Conservation (phyloP, 2,888 invertebrate species). For the Deilephila elpenor region DNA sequence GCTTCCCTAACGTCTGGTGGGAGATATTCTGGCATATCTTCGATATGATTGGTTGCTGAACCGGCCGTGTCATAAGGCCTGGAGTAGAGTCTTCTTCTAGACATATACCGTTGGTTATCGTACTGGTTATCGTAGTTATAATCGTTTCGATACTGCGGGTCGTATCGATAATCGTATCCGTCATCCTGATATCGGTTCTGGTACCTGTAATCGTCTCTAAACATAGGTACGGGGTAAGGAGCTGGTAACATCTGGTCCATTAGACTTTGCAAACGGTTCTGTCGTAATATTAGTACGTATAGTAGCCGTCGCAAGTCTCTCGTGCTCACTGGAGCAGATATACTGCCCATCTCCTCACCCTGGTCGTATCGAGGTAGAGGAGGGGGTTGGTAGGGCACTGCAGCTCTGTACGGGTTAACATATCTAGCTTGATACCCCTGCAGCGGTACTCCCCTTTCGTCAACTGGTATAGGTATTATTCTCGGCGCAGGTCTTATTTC, state of each 20-base stretch:
- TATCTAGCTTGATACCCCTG: constrained; percentile 73
- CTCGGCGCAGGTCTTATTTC: constrained; percentile 72
- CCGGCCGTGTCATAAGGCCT: constrained; percentile 74
- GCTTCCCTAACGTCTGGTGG: constrained; percentile 90
- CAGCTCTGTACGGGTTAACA: constrained; percentile 69
- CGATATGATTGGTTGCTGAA: constrained; percentile 72
- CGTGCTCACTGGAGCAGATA: constrained; percentile 88
- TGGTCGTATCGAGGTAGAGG: constrained; percentile 71
- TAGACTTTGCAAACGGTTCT: constrained; percentile 84
- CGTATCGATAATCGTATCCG: constrained; percentile 73
- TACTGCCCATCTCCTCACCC: constrained; percentile 83
- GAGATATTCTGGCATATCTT: constrained; percentile 85
- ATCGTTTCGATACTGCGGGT: constrained; percentile 69
- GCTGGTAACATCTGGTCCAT: constrained; percentile 79
- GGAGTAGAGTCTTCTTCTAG: constrained; percentile 67
- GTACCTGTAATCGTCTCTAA: constrained; percentile 67
- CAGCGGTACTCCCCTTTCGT: constrained; percentile 75
- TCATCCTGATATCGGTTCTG: constrained; percentile 73
- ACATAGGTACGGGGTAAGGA: constrained; percentile 59
- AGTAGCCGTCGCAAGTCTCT: constrained; percentile 88
- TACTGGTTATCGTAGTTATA: constrained; percentile 76
- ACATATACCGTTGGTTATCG: constrained; percentile 78
- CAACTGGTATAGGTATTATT: constrained; percentile 76
- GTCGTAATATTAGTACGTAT: constrained; percentile 87
- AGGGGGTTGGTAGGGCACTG: constrained; percentile 50